These are phyloP conservation scores for Trinorchestia longiramus DNA, from an alignment of 1,140 invertebrate genomes.

Conservation along the genomic window DNA sequence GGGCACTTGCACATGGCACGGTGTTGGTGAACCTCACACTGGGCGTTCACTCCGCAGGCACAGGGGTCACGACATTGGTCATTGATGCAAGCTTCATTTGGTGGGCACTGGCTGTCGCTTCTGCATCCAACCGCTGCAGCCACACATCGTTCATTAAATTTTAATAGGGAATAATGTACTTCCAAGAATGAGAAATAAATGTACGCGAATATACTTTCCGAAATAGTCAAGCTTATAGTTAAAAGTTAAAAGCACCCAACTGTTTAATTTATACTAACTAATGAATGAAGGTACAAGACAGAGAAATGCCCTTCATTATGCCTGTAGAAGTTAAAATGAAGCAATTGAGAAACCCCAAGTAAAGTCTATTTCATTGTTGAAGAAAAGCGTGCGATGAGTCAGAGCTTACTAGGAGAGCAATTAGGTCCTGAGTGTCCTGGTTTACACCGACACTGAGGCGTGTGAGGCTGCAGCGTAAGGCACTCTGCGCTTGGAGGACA, in stretches of 20 bases:
- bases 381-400: neutral
- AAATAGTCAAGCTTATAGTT: neutral
- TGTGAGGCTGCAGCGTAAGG: conserved; percentile 59
- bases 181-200: neutral
- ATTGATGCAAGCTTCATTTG: conserved; percentile 74
- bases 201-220: neutral
- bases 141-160: neutral
- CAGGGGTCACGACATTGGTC: conserved; percentile 85
- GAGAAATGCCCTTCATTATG: neutral
- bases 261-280: neutral
- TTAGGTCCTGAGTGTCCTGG: conserved; percentile 28
- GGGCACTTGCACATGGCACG: conserved; percentile 86
- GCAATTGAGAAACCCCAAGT: neutral
- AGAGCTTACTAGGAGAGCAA: conserved; percentile 29
- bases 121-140: conserved; percentile 58
- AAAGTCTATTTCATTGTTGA: neutral
- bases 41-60: conserved; percentile 84
- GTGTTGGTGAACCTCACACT: conserved; percentile 90
- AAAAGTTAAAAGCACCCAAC: neutral
- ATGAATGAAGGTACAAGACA: neutral
- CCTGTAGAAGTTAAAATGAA: neutral
- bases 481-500: conserved; percentile 52
- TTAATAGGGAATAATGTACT: neutral
- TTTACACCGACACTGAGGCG: conserved; percentile 63
- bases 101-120: conserved; percentile 67